These are phyloP conservation scores for Brevimyrus niger DNA, from an alignment of 2,113 vertebrate genomes.

Conservation along the genomic window DNA sequence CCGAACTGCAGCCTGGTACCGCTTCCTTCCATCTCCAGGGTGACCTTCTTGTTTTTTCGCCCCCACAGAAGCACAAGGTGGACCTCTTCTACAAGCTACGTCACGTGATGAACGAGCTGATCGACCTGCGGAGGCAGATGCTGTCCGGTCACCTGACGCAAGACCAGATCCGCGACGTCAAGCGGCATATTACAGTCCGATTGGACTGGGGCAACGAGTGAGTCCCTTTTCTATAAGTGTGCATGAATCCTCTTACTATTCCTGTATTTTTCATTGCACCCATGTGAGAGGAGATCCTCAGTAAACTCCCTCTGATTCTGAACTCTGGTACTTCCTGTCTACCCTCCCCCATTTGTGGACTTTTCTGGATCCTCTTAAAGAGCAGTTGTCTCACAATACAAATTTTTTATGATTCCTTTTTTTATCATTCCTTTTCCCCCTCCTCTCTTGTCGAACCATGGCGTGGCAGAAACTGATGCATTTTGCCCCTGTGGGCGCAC, in stretches of 20 bases:
- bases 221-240: conserved; percentile 43
- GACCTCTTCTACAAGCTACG: conserved; percentile 98
- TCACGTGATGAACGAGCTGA: conserved; percentile 95
- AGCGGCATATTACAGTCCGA: conserved; percentile 87
- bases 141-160: conserved; percentile 90
- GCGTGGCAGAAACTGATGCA: not conserved
- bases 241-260: not conserved
- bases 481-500: not conserved
- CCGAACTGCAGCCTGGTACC: not conserved
- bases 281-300: not conserved
- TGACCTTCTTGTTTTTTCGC: not conserved
- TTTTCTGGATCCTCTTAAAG: not conserved
- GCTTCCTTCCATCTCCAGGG: not conserved
- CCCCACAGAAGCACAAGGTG: conserved; percentile 83
- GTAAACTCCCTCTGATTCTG: not conserved
- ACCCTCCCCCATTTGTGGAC: not conserved
- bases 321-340: not conserved
- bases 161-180: conserved; percentile 91
- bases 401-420: not conserved
- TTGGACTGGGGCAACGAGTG: conserved; percentile 99
- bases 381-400: not conserved
- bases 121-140: conserved; percentile 90
- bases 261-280: not conserved
- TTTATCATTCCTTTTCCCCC: not conserved
- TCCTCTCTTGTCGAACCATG: not conserved